Base-by-base conservation (phyloP, 2,888 invertebrate genomes). In the Sipha maydis region DNA sequence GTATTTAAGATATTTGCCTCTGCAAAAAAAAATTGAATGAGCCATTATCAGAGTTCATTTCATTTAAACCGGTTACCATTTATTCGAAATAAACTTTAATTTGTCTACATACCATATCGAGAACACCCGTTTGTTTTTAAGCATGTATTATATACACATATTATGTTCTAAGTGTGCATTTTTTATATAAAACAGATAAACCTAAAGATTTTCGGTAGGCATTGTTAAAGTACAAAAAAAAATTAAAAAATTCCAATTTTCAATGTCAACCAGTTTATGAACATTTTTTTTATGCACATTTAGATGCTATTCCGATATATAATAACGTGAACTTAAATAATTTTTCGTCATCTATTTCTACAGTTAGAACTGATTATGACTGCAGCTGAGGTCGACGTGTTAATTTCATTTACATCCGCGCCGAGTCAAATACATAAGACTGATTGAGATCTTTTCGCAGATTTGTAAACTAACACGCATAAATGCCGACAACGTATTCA, bases 161-260 rank as follows among this genome's bases (percentile, higher is more conserved):
- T n/a, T 34, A 78, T 78, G 56, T 54, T 78, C 54, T 21, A 31
- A n/a, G 54, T 31, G 78, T 56, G 61, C 54, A 82, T 82, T 82
- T 82, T 82, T 82, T 69, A 82, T 69, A 82, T 28, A 41, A 82
- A 82, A 41, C 28, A 71, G 82, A 83, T 48, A 83, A 83, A 48
- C 28, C 28, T 28, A 69, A 71, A 61, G 31, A 61, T 77, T 83
- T 71, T 71, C 3, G 82, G 71, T 48, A 38, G 69, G 69, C 28
- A 69, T 28, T 28, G 11, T 28, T 34, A 34, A 69, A 28, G 28
- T 11, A 69, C 11, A 11, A 28, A 69, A 69, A 69, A 69, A 69
- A 69, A 1, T 3, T 17, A 67, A 67, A 80, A 28, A 41, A 83
- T 56, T 11, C 38, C 54, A 0, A 34, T 19, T 83, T 56, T 75